Evolutionary conservation across 1,140 invertebrate genomes (phyloP), one percentile per base, ranked within the genome.

Genomic region (Grapholita molesta): DNA sequence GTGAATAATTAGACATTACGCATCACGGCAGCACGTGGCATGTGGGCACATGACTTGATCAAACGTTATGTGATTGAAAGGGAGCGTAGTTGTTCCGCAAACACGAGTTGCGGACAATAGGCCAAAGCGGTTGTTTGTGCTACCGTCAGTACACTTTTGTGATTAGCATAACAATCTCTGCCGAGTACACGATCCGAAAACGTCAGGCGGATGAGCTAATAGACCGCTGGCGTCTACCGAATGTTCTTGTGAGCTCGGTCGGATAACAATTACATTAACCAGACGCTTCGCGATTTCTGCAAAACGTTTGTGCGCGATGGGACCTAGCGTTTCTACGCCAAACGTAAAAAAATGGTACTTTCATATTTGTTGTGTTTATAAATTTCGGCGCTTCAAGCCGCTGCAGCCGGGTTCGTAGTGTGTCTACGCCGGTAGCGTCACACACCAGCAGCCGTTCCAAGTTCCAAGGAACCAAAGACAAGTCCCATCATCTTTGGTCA

Each of bases 21-120:
- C 53, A 57, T 57, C 30, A 61, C 15, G 11, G 0, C 24, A 61
- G 25, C 55, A 61, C 24, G 15, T 18, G 28, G 11, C 55, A 25
- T 18, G 48, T 57, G 53, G 57, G 67, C 67, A 71, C 66, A 57
- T 67, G 70, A 73, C 67, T 67, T 77, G 73, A 82, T 78, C 76
- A 76, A 80, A 77, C 79, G 69, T 42, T 73, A 74, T 70, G 75
- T 79, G 79, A 85, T 85, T 84, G 83, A 82, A 87, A 82, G 77
- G 78, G 75, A 79, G 73, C 72, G 78, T 73, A 73, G 68, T 48
- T 64, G 68, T 30, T 72, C 69, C 42, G 76, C 73, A 85, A 85
- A 87, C 79, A 84, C 52, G 70, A 78, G 74, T 75, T 76, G 76
- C 70, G 73, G 76, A 87, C 81, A 82, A 85, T 80, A 70, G 76